phyloP scores from a whole-genome alignment of 2,797 vertebrate species.

The Characodon lateralis region DNA sequence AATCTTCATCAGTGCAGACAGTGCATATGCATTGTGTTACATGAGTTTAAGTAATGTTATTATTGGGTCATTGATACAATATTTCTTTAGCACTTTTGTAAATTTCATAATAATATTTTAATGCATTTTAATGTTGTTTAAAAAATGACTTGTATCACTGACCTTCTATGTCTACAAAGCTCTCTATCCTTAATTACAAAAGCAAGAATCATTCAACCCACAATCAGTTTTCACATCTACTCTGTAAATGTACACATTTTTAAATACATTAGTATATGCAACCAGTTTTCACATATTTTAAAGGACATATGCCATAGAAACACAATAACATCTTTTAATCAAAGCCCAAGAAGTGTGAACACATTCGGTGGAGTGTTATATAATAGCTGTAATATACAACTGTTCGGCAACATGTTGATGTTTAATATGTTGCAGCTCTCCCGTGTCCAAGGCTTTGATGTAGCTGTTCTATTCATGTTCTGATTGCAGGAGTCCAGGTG shows the following conservation, averaged over 20 bases:
- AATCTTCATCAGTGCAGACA: background rate
- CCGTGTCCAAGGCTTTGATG: conserved; percentile 12
- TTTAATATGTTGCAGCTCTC: background rate
- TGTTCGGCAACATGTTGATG: background rate
- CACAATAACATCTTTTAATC: background rate
- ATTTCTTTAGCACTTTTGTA: background rate
- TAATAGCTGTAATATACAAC: background rate
- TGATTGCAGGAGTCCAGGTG: conserved; percentile 85
- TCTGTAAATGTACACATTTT: background rate
- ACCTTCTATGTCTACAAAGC: background rate
- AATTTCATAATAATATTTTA: background rate
- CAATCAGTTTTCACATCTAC: background rate
- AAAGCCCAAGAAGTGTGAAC: background rate
- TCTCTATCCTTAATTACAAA: conserved; percentile 8
- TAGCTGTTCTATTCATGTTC: conserved; percentile 25
- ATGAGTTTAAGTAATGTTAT: background rate
- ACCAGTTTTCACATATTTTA: background rate
- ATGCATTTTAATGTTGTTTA: background rate
- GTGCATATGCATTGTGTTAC: background rate
- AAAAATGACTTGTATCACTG: background rate
- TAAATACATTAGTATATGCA: background rate
- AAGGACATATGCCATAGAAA: background rate
- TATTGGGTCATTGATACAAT: background rate
- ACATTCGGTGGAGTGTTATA: background rate
- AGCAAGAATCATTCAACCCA: background rate